Percentiles rank a stretch among this genome's conserved stretches.
Conservation (phyloP, 2,797 vertebrate species). For the Salarias fasciatus region DNA sequence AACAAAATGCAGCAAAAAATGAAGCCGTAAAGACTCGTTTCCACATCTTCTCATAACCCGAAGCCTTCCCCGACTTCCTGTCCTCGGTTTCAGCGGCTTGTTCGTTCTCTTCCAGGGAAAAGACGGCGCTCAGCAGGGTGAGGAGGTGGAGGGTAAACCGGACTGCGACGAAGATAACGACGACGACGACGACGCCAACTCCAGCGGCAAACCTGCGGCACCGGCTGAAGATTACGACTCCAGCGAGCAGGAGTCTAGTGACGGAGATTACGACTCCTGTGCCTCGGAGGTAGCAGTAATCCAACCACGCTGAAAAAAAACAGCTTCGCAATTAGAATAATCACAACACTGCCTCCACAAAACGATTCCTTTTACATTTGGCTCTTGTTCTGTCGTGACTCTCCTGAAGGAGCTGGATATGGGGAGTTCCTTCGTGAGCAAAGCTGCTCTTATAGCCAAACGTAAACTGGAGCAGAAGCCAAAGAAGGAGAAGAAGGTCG, state of each 20-base stretch:
- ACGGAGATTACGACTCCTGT: slow-evolving; percentile 39
- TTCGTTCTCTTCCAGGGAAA: slow-evolving; percentile 38
- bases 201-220: slow-evolving; percentile 27
- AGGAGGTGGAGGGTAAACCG: slow-evolving; percentile 16
- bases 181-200: slow-evolving; percentile 11
- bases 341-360: too few species aligned
- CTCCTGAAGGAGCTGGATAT: slow-evolving; percentile 79
- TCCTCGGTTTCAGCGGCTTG: not conserved
- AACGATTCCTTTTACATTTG: not conserved
- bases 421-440: slow-evolving; percentile 82
- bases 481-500: slow-evolving; percentile 60
- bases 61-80: too few species aligned
- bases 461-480: slow-evolving; percentile 76
- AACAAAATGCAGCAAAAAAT: slow-evolving; percentile 30
- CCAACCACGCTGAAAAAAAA: not conserved
- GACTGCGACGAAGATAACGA: slow-evolving; percentile 14
- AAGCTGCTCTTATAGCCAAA: slow-evolving; percentile 79
- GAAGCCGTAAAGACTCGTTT: slow-evolving; percentile 39
- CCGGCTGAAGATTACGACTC: slow-evolving; percentile 40
- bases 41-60: too few species aligned
- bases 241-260: slow-evolving; percentile 47
- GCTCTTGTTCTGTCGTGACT: not conserved
- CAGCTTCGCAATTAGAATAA: too few species aligned
- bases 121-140: slow-evolving; percentile 2
- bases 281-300: slow-evolving; percentile 67